phyloP scores from a whole-genome alignment of 2,113 vertebrate genomes.

The Tragelaphus buxtoni region DNA sequence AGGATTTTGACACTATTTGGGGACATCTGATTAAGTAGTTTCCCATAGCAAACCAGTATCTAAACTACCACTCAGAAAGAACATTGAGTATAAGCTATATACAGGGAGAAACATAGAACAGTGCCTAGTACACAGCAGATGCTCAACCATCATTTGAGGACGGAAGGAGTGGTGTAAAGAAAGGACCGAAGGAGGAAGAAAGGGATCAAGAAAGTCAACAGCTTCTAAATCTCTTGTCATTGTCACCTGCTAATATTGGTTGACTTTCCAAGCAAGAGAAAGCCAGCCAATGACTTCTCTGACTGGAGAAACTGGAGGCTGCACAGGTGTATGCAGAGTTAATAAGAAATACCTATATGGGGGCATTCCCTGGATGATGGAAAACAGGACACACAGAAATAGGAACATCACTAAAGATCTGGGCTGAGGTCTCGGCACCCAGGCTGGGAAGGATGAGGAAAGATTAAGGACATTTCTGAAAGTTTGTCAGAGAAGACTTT shows the following conservation, averaged over 20 bases:
- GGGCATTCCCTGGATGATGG: background rate
- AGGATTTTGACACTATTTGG: background rate
- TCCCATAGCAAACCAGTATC: background rate
- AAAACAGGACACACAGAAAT: constrained; percentile 2
- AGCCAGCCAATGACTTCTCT: background rate
- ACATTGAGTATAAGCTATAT: background rate
- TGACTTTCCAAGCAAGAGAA: constrained; percentile 17
- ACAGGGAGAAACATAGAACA: background rate
- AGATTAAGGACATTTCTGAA: background rate
- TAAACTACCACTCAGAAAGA: background rate
- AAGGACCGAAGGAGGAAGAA: background rate
- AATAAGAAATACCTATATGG: background rate
- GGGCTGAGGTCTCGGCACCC: background rate
- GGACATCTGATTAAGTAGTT: background rate
- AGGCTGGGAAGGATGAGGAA: background rate
- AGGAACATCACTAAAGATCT: background rate
- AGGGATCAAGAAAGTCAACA: background rate
- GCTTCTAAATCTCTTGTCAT: background rate
- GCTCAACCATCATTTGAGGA: background rate
- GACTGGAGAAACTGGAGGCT: background rate
- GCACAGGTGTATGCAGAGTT: background rate
- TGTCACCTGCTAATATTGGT: background rate
- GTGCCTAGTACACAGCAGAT: background rate
- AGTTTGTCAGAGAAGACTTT: background rate
- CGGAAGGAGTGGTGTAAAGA: background rate